Base-by-base conservation (phyloP, 2,888 invertebrate genomes). In the Melanostoma mellinum region DNA sequence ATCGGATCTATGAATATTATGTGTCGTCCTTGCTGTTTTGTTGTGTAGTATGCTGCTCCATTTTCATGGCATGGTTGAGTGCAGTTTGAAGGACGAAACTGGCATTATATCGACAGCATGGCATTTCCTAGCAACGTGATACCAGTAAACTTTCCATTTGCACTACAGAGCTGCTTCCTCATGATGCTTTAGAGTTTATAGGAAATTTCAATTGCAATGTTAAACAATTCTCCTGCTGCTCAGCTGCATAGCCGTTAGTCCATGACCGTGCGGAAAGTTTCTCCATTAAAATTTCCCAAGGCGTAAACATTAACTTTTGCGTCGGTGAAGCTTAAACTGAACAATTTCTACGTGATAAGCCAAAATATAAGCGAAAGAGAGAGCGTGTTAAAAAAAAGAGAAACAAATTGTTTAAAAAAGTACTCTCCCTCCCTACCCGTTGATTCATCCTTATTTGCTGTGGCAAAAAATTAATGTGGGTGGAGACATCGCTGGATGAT, bases 281-380 rank as follows among this genome's bases (percentile, higher is more conserved):
- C 69, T 71, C 84, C 79, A 84, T 84, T 79, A 84, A 74, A 71
- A 74, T 79, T 84, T 79, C 68, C 67, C 69, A 78, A 74, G 79
- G 58, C 79, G 69, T 74, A 79, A 75, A 61, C 84, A 84, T 84
- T 69, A 84, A 84, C 84, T 84, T 84, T 84, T 75, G 71, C 71
- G 61, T 50, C 30, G 6, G 40, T 42, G 74, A 55, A 67, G 72
- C 79, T 79, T n/a, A 75, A 84, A 84, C 71, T 65, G 74, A 67
- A 73, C 74, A 79, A 79, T 74, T 79, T 79, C 33, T 50, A 42
- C 44, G 68, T 53, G 60, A 36, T 42, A 52, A 35, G 46, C 44
- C 3, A 69, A 20, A 20, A 20, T 20, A 20, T 20, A 20, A 20
- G 20, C 20, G 20, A 20, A 20, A 20, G 20, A 20, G 20, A 20